phyloP scores from a whole-genome alignment of 2,797 vertebrate genomes.

The Todus mexicanus region DNA sequence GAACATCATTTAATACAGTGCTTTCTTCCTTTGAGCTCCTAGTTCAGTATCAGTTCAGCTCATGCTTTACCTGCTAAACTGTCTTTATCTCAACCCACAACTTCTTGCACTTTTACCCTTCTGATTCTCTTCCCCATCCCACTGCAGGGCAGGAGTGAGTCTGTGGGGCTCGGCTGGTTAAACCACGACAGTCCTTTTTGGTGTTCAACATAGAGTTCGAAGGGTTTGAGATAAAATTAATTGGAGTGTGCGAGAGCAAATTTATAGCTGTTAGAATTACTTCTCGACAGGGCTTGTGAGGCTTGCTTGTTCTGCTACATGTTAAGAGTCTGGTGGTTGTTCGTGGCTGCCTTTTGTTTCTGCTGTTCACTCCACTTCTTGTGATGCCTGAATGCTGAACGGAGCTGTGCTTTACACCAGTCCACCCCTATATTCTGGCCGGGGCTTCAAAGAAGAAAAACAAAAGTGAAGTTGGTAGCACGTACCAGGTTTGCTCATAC shows the following conservation, averaged over 20 bases:
- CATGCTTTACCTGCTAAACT: neutral
- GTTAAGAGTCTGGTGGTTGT: neutral
- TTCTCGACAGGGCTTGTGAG: neutral
- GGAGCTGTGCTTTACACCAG: neutral
- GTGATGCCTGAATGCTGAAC: fast-evolving
- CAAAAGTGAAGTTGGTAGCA: neutral
- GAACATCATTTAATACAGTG: neutral
- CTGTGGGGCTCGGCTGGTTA: neutral
- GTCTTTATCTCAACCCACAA: neutral
- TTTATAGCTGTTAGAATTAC: neutral
- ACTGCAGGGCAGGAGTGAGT: neutral
- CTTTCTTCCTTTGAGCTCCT: neutral
- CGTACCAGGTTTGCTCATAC: neutral
- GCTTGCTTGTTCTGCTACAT: neutral
- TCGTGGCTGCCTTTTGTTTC: neutral
- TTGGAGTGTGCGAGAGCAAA: neutral
- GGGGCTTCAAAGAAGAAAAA: neutral
- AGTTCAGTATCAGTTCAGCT: neutral
- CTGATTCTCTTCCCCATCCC: neutral
- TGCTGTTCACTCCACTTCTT: neutral
- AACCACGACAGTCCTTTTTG: neutral
- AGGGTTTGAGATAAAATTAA: neutral
- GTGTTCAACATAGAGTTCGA: fast-evolving
- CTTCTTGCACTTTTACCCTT: neutral
- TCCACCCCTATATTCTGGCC: neutral